Base-by-base conservation (phyloP, 1,140 invertebrate species). In the Nymphalis io region DNA sequence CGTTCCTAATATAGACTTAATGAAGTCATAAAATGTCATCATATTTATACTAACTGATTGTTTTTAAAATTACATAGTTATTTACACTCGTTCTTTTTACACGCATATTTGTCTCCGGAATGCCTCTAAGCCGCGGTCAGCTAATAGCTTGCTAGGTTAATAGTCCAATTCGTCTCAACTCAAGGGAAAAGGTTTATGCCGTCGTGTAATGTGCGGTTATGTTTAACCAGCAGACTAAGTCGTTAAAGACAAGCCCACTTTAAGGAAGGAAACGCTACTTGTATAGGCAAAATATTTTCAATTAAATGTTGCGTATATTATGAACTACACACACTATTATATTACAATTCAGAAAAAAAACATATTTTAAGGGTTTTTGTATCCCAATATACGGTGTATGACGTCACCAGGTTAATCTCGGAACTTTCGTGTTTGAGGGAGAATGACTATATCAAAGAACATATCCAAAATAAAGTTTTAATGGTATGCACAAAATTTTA, bases 101-200 rank as follows among this genome's bases (percentile, higher is more conserved):
- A 3, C 13, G 44, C 39, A 33, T 62, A 53, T 65, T 66, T 58
- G 15, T 67, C 4, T 40, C n/a, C 5, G n/a, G 27, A 38, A 58
- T n/a, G 69, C 66, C 72, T 72, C 53, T 72, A 72, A 60, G 64
- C 64, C 65, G 70, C 70, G 42, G 20, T 64, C 48, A 51, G 62
- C 51, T 64, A 64, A 64, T 64, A 46, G 60, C 60, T 68, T 33
- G 67, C 23, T 62, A 63, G 73, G 74, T 75, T 75, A 72, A 78
- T 74, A 65, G 71, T 72, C 42, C 71, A 67, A 68, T 55, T 42
- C 60, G 40, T 69, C 64, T 67, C 27, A 48, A 40, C 44, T 67
- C 13, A 46, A 46, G 42, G 42, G 15, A 46, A 44, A 46, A n/a
- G 42, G 6, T n/a, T 46, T n/a, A 16, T 46, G 42, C 42, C 6